Base-by-base conservation (phyloP, 2,888 invertebrate genomes). In the Polymixis flavicincta region DNA sequence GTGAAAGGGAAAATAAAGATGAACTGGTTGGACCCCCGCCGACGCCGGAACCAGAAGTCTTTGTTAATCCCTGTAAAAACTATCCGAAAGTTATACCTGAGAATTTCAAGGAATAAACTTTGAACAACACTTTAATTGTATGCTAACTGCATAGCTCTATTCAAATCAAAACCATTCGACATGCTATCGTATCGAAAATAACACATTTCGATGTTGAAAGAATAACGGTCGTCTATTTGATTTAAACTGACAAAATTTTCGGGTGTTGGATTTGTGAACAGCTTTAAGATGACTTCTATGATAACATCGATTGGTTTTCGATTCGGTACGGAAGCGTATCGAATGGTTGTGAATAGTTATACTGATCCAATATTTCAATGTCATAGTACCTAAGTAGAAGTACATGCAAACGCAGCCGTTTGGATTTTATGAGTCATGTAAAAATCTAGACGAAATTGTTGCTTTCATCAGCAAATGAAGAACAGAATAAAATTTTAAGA, bases 391-490 rank as follows among this genome's bases (percentile, higher is more conserved):
- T n/a, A n/a, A n/a, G n/a, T n/a, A n/a, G n/a, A 13, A 0, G n/a
- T n/a, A 14, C 9, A 7, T 17, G 2, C 28, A 28, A 28, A 57
- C 25, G 17, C 22, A 45, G 7, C 14, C 22, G 11, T 65, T 52
- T 17, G 14, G n/a, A 13, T 73, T 64, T 9, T 28, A 13, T 11
- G 5, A 32, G 48, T 78, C 17, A 22, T 14, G 0, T 48, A 2
- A 17, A n/a, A 37, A 69, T 54, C 9, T 22, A 17, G 17, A 48
- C 22, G 14, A 66, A 17, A 52, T 65, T 74, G 9, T 65, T 42
- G 71, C 37, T 25, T 32, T 25, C 2, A 52, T 32, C 52, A 68
- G 78, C 52, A 78, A 74, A 78, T 74, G 69, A 78, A 74, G 52
- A 78, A 78, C 69, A 74, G 78, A 65, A 55, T 65, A 57, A 55